Conservation (phyloP, 2,113 vertebrate genomes). For the Perca flavescens region DNA sequence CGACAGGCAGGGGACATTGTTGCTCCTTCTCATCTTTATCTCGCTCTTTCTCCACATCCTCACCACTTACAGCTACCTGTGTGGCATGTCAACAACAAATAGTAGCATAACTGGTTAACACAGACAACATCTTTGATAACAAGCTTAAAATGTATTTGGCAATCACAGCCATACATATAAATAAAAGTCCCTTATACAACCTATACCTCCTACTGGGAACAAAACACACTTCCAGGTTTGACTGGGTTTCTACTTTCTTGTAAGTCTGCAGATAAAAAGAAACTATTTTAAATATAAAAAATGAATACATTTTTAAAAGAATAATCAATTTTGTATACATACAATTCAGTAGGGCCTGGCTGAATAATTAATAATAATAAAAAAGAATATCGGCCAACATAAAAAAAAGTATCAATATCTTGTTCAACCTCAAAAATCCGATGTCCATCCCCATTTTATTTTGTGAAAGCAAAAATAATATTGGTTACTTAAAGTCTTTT, state of each 20-base stretch:
- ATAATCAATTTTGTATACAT: neutral
- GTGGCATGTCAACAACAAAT: neutral
- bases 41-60: conserved; percentile 39
- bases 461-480: neutral
- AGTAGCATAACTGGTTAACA: neutral
- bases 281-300: neutral
- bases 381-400: neutral
- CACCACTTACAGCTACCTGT: conserved; percentile 50
- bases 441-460: neutral
- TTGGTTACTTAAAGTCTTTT: neutral
- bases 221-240: neutral
- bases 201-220: neutral
- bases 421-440: neutral
- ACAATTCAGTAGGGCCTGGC: neutral
- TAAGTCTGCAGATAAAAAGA: neutral
- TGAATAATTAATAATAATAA: neutral
- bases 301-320: neutral
- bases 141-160: neutral
- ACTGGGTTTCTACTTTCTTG: neutral
- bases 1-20: conserved; percentile 12
- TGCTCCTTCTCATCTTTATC: conserved; percentile 53
- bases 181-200: neutral
- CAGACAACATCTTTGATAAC: neutral
- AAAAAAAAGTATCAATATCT: neutral
- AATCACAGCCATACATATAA: neutral